Evolutionary conservation across 2,888 invertebrate species (phyloP), one percentile per base, ranked within the genome.

Genomic region (Caenorhabditis sp.): DNA sequence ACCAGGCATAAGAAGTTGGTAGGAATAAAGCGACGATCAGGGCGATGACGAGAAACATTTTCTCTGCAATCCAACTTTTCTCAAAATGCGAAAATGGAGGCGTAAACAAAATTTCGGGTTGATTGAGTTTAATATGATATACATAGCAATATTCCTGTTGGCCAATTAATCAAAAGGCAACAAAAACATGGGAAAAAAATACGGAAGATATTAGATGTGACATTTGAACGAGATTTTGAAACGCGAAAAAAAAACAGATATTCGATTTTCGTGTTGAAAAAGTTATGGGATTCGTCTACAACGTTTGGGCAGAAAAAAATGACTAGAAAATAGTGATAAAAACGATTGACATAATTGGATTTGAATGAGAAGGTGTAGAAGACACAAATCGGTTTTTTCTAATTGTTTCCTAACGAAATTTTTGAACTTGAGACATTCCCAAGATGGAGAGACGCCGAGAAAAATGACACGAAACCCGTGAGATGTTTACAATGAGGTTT

Each of bases 291-390:
- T 31, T 31, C 10, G 31, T 31, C 31, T 31, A 31, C 4, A 6
- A 31, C n/a, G 55, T 55, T 55, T 26, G 27, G 55, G 55, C 53
- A 21, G 53, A 51, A 51, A 55, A 55, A 26, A 55, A 17, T 26
- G 24, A 27, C 14, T 26, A 55, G 14, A 26, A 55, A 27, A 17
- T 51, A 55, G 19, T 55, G 27, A 55, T 55, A n/a, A 19, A 27
- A 55, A n/a, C 19, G 55, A 27, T 26, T 17, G 27, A 55, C 53
- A n/a, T 27, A 27, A 6, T 31, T 31, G 31, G 10, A n/a, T n/a
- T n/a, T n/a, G n/a, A n/a, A n/a, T n/a, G n/a, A n/a, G n/a, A n/a
- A n/a, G n/a, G n/a, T n/a, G n/a, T n/a, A n/a, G n/a, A n/a, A n/a
- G n/a, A n/a, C n/a, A n/a, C n/a, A n/a, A n/a, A n/a, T n/a, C n/a